Evolutionary conservation across 2,888 invertebrate genomes (phyloP), one percentile per base, ranked within the genome.

Genomic region (Raillietiella orientalis): DNA sequence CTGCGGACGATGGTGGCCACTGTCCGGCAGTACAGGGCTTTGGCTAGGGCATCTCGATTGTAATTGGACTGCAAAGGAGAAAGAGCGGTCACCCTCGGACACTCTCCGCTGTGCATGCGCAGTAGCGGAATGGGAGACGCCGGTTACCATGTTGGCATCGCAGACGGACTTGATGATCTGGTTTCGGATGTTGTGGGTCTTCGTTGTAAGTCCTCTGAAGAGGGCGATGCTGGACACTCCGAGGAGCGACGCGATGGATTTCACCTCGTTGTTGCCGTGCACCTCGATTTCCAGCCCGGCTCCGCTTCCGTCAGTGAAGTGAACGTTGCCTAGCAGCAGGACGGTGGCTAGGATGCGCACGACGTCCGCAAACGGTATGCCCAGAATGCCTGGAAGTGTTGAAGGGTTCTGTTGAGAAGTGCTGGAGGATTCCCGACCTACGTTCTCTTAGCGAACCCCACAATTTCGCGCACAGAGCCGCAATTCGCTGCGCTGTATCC

Each of bases 331-430:
- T 31, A 87, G 57, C 31, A 87, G 56, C 34, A 87, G 50, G 28
- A 84, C 74, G 3, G 82, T 79, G 9, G 79, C 71, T 36, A 87
- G 49, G 12, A 87, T 77, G 35, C 84, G 57, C 28, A 84, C 71
- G 24, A 87, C 79, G 48, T 87, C 84, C 44, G 77, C 49, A 46
- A 82, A 82, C 2, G 84, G 84, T 37, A 87, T 84, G 19, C 84
- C 84, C 27, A 87, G 55, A 26, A 75, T 69, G 28, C 72, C 53
- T 53, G 34, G 16, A 21, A 28, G 17, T 16, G 9, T 14, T 9
- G n/a, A n/a, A n/a, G n/a, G n/a, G n/a, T n/a, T n/a, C n/a, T n/a
- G n/a, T n/a, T n/a, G n/a, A n/a, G n/a, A n/a, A n/a, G n/a, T n/a
- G n/a, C n/a, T n/a, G n/a, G n/a, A n/a, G n/a, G n/a, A n/a, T n/a